Evolutionary conservation across 1,140 invertebrate species (phyloP), one percentile per base, ranked within the genome.

Genomic region (Schlechtendalia chinensis): DNA sequence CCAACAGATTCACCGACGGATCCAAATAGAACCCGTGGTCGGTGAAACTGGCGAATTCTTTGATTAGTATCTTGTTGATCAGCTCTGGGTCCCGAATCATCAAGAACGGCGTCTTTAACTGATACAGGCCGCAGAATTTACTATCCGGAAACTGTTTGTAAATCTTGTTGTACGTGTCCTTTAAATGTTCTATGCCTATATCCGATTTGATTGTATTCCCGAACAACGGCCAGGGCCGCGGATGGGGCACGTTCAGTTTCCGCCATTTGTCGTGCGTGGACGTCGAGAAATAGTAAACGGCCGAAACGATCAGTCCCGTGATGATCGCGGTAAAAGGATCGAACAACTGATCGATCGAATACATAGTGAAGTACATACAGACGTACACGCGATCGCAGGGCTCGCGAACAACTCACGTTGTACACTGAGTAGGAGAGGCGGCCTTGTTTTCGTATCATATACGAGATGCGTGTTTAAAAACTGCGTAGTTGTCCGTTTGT

Each of bases 41-140:
- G 11, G 84, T 79, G 22, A 83, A 89, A 75, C 86, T 81, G 22
- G 88, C 84, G 81, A 89, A 89, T 59, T 89, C 88, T 74, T 87
- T 88, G 0, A 89, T 84, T 5, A 87, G 81, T 5, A 90, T 83
- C 47, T 85, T 84, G 82, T 88, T 89, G 0, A 90, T 85, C 0
- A 90, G 82, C 11, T 89, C 86, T 0, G 87, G 86, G 83, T 90
- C 89, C 8, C 85, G 84, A 0, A 89, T 24, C 22, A 88, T 84
- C 3, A 89, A 71, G 5, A 85, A 82, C 0, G 89, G 89, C 22
- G 85, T 86, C 29, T 85, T 83, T 16, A 88, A 85, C 1, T 87
- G 84, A 22, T 85, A 89, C n/a, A 84, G 85, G 0, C 88, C 88
- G 19, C 87, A 87, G 65, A 85, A 86, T 16, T 81, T 84, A 24